Evolutionary conservation across 2,113 vertebrate species (phyloP), one percentile per base, ranked within the genome.

Genomic region (Hydropotes inermis): DNA sequence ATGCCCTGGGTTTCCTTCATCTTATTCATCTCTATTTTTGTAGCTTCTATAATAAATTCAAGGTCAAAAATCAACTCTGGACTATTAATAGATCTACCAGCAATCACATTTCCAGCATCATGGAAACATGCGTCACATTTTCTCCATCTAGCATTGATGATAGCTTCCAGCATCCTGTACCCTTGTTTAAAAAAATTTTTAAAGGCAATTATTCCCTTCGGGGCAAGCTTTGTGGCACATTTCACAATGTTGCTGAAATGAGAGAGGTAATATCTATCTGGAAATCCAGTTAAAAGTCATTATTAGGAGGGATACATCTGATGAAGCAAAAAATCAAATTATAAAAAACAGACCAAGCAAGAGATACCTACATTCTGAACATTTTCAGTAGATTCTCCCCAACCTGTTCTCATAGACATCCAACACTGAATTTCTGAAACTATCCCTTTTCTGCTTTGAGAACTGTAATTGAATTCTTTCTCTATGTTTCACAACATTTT

Each of bases 21-120:
- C 33, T 92, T 70, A 91, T 95, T 89, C 78, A 88, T 81, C 28
- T 97, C 78, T 84, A 70, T 64, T 94, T 97, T 97, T 82, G 95
- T 33, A 91, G 61, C 76, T 89, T 94, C 54, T 96, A 96, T 95
- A 96, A 97, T 91, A 97, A 96, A 97, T 81, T 33, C 89, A 98
- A 98, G 96, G 98, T 97, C 97, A 96, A 96, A 98, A 97, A 95
- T 91, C 97, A 97, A 97, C 85, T 88, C 74, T 91, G 76, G 61
- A 67, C 92, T 98, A 98, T 97, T 96, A 97, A 98, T 97, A 98
- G 97, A 54, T 21, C 55, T 87, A 36, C 11, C 64, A 85, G 88
- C 70, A 96, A 94, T 95, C 94, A 93, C 94, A 97, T 94, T 50
- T 92, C 76, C 90, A 94, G 76, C 98, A 98, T 96, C 91, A 98